Percentiles rank a stretch among this genome's conserved stretches.
phyloP scores from a whole-genome alignment of 53 echinoderm and acorn worm genomes.

The Henricia sp. region DNA sequence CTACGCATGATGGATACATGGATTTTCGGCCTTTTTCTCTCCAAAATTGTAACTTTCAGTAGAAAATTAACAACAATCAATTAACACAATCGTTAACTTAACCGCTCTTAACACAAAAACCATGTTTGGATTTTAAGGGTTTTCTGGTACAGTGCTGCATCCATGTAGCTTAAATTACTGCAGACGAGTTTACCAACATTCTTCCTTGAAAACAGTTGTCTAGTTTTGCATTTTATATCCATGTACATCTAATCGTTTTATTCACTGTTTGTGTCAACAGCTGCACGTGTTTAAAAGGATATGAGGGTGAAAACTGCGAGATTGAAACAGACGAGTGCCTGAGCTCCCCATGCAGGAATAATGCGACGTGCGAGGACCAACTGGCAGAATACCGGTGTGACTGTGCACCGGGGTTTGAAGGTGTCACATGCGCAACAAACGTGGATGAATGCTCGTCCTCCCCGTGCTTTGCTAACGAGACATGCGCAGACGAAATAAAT shows the following conservation, averaged over 20 bases:
- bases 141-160: no score
- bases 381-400: slow-evolving; percentile 24
- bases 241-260: background rate
- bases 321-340: slow-evolving; percentile 47
- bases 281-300: slow-evolving; percentile 49
- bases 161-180: no score
- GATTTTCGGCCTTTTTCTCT: no score
- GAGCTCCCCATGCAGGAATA: slow-evolving; percentile 57
- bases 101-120: no score
- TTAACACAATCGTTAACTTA: no score
- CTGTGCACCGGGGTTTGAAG: slow-evolving; percentile 31
- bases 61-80: no score
- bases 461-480: slow-evolving; percentile 32
- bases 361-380: slow-evolving; percentile 45
- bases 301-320: slow-evolving; percentile 48
- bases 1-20: no score
- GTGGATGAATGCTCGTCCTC: slow-evolving; percentile 47
- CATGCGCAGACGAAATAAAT: slow-evolving; percentile 21
- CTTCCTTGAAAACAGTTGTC: no score
- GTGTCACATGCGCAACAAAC: slow-evolving; percentile 19
- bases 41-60: no score
- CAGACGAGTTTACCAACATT: no score
- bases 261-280: background rate
- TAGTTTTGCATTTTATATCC: no score
- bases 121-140: no score